Conservation (phyloP, 2,113 vertebrate genomes). For the Nannobrachium achirus region DNA sequence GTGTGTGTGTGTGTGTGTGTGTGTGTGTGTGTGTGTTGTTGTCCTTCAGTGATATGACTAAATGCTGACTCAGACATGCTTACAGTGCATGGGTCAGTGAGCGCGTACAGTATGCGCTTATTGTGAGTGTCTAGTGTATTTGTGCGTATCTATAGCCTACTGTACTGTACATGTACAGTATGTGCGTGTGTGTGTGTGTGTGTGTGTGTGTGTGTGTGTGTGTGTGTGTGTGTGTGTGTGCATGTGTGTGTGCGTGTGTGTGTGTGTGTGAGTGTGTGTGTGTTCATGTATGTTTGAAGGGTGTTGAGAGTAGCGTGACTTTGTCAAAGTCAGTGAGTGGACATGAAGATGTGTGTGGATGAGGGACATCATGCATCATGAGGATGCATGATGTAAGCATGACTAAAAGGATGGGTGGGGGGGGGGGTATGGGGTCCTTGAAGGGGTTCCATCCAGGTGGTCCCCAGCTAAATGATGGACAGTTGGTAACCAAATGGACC, state of each 20-base stretch:
- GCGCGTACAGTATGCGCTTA: constrained; percentile 20
- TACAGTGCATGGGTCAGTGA: constrained; percentile 21
- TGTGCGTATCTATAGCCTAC: constrained; percentile 55
- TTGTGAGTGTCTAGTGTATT: constrained; percentile 43
- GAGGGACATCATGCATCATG: too few relatives aligned
- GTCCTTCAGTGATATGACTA: not conserved
- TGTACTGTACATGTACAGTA: constrained; percentile 23
- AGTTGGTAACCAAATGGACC: too few relatives aligned
- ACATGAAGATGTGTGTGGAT: too few relatives aligned
- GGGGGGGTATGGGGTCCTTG: too few relatives aligned
- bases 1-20: constrained; percentile 22
- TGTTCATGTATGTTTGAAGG: not conserved
- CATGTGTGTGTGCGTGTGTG: constrained; percentile 8
- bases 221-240: not conserved
- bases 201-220: not conserved
- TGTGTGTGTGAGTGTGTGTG: constrained; percentile 1
- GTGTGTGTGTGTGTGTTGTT: constrained; percentile 1
- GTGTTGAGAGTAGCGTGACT: constrained; percentile 27
- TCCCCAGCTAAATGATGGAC: too few relatives aligned
- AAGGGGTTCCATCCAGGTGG: too few relatives aligned
- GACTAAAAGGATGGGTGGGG: too few relatives aligned
- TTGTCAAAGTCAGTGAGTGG: constrained; percentile 22
- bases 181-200: not conserved
- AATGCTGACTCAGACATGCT: not conserved
- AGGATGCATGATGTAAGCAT: too few relatives aligned